phyloP scores from a whole-genome alignment of 2,888 invertebrate species.

The Drosophila emarginata region DNA sequence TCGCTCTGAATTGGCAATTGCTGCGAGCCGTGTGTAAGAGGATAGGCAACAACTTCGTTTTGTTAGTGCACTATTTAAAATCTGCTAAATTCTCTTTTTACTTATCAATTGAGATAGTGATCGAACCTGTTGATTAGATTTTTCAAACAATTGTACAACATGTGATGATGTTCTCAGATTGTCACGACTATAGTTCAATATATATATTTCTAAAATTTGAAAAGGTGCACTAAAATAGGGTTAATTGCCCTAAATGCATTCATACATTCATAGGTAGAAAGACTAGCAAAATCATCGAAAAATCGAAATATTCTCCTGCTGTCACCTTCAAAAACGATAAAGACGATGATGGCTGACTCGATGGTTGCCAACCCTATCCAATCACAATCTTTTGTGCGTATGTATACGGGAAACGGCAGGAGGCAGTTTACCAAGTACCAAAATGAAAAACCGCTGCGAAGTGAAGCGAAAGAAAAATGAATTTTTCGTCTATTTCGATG shows the following conservation, averaged over 20 bases:
- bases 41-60: neutral
- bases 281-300: too few species aligned
- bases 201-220: neutral
- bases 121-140: neutral
- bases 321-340: neutral
- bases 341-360: neutral
- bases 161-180: constrained; percentile 4
- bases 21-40: neutral
- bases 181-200: neutral
- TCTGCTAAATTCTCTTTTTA: neutral
- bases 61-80: neutral
- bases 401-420: constrained; percentile 1
- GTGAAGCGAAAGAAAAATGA: constrained; percentile 52
- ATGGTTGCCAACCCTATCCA: constrained; percentile 10
- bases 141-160: constrained; percentile 5
- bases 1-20: neutral
- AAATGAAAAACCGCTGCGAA: constrained; percentile 33
- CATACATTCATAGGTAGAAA: neutral
- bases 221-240: neutral
- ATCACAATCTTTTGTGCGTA: constrained; percentile 30
- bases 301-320: neutral
- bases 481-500: constrained; percentile 82
- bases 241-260: too few species aligned
- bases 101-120: constrained; percentile 9
- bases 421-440: constrained; percentile 2